These are phyloP conservation scores for Tringa solitaria DNA, from an alignment of 2,113 vertebrate genomes.

Conservation along the genomic window DNA sequence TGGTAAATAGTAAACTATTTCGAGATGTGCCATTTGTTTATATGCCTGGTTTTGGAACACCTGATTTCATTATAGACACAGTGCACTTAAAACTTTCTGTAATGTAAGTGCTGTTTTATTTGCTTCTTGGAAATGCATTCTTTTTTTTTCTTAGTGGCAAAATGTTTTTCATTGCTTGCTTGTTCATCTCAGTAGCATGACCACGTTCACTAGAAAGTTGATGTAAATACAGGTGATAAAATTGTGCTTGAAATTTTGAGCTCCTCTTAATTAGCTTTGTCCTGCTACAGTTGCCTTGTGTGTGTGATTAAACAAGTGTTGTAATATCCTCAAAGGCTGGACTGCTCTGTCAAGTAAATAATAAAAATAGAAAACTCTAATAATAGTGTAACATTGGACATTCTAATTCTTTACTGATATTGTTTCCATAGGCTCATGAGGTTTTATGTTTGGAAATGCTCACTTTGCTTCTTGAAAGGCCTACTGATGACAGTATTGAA, in stretches of 20 bases:
- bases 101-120: not conserved
- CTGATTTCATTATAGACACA: not conserved
- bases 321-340: not conserved
- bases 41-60: not conserved
- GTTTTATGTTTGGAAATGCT: slow-evolving; percentile 97
- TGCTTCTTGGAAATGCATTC: not conserved
- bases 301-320: not conserved
- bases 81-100: not conserved
- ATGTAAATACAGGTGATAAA: not conserved
- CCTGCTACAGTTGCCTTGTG: not conserved
- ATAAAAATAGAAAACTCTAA: too few relatives aligned
- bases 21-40: not conserved
- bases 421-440: slow-evolving; percentile 86
- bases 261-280: not conserved
- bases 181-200: not conserved
- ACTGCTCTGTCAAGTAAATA: not conserved
- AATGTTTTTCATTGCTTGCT: not conserved
- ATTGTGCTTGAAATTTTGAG: not conserved
- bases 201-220: not conserved
- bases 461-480: slow-evolving; percentile 93
- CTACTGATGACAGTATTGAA: slow-evolving; percentile 97
- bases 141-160: not conserved
- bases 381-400: not conserved
- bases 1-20: not conserved
- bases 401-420: not conserved